These are phyloP conservation scores for Thomomys bottae DNA, from an alignment of 2,113 vertebrate genomes.

Conservation along the genomic window DNA sequence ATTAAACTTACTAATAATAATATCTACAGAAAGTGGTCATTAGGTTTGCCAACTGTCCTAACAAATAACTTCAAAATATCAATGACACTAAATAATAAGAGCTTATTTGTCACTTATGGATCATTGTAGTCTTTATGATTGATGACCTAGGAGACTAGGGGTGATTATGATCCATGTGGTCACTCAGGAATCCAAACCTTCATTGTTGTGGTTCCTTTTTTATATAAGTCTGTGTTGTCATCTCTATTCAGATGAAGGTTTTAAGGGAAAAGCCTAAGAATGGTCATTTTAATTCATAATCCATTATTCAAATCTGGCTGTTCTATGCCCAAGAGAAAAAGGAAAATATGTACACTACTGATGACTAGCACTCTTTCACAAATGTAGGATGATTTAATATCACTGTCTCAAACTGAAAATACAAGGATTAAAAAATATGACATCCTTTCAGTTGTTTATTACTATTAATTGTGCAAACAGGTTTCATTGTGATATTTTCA, in stretches of 20 bases:
- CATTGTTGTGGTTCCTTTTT: not conserved
- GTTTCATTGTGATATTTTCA: too few relatives aligned
- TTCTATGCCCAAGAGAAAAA: conserved; percentile 28
- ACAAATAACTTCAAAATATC: not conserved
- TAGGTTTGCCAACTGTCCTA: not conserved
- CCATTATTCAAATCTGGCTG: not conserved
- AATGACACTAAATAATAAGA: not conserved
- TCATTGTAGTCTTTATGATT: not conserved
- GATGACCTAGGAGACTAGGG: not conserved
- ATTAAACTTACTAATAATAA: not conserved
- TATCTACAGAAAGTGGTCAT: not conserved
- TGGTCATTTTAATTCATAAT: not conserved
- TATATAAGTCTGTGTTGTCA: not conserved
- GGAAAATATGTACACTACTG: not conserved
- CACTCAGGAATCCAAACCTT: not conserved
- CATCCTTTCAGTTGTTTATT: not conserved
- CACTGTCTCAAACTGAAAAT: not conserved
- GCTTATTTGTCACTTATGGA: not conserved
- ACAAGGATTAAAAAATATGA: not conserved
- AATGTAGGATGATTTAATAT: not conserved
- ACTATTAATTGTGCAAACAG: too few relatives aligned
- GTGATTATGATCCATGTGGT: not conserved
- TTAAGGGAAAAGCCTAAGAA: not conserved
- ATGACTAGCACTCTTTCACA: not conserved
- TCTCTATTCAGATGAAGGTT: not conserved